A percentile compares a stretch with the other conserved stretches of the same genome.
These are phyloP conservation scores for Brachionus koreanus DNA, from an alignment of 1,140 invertebrate species.

Conservation along the genomic window DNA sequence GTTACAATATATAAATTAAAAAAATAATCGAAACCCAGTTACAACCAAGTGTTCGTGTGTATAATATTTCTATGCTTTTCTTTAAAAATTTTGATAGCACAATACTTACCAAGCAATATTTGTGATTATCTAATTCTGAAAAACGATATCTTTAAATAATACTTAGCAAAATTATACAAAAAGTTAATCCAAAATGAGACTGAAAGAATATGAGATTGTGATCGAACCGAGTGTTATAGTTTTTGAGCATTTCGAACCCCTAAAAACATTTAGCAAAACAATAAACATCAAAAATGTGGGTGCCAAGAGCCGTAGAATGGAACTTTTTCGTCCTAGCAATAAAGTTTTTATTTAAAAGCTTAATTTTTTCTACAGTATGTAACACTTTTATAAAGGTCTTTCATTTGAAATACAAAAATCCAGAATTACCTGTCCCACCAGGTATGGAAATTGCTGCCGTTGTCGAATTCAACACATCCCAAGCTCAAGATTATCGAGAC, in stretches of 20 bases:
- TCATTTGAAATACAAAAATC: conserved; percentile 55
- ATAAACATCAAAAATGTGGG: conserved; percentile 44
- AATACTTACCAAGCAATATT: not conserved
- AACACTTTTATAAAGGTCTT: conserved; percentile 50
- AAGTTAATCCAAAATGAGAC: not conserved
- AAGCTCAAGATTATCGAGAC: conserved; percentile 50
- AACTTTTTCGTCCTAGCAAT: conserved; percentile 21
- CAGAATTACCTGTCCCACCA: conserved; percentile 53
- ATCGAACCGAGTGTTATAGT: conserved; percentile 26
- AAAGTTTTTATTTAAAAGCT: not conserved
- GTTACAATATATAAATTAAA: not conserved
- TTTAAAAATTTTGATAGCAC: not conserved
- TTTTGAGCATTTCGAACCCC: conserved; percentile 26
- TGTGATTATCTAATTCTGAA: not conserved
- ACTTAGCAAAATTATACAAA: not conserved
- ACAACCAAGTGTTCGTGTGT: conserved; percentile 25
- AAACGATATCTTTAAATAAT: not conserved
- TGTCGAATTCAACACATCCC: conserved; percentile 51
- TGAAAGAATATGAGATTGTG: conserved; percentile 39
- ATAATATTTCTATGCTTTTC: conserved; percentile 11
- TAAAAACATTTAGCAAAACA: not conserved
- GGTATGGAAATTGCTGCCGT: conserved; percentile 53
- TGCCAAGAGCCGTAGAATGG: conserved; percentile 20
- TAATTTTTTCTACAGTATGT: not conserved
- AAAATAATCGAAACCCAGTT: conserved; percentile 32